Percentiles rank a stretch among this genome's conserved stretches.
phyloP scores from a whole-genome alignment of 1,140 invertebrate species.

The Sarcophaga peregrina region DNA sequence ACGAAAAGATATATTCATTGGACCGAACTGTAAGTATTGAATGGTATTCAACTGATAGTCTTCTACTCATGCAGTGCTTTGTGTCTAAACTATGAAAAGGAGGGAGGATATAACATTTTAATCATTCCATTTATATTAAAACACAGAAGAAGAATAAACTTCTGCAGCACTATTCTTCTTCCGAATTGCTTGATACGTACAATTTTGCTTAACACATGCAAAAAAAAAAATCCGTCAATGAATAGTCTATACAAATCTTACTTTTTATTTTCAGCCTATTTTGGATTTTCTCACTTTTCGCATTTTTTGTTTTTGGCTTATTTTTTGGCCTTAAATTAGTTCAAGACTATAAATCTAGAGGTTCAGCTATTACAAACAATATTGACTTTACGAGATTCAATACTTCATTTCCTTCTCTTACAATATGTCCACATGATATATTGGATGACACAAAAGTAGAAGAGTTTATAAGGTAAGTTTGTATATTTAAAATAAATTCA shows the following conservation, averaged over 20 bases:
- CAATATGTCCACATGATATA: constrained; percentile 12
- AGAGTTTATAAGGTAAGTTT: constrained; percentile 22
- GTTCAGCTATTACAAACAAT: constrained; percentile 7
- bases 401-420: background rate
- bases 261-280: constrained; percentile 25
- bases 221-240: no score
- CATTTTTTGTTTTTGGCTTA: background rate
- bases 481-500: background rate
- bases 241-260: no score
- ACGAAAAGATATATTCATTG: constrained; percentile 38
- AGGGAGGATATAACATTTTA: no score
- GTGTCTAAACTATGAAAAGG: no score
- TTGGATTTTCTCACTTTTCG: background rate
- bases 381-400: background rate
- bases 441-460: background rate
- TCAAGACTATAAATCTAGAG: background rate
- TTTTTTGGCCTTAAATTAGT: background rate
- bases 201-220: no score
- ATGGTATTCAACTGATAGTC: no score
- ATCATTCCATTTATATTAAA: no score
- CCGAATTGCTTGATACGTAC: no score
- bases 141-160: no score
- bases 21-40: constrained; percentile 36
- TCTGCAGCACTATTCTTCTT: no score
- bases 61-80: no score